phyloP scores from a whole-genome alignment of 2,888 invertebrate species.

The Papilio protenor region DNA sequence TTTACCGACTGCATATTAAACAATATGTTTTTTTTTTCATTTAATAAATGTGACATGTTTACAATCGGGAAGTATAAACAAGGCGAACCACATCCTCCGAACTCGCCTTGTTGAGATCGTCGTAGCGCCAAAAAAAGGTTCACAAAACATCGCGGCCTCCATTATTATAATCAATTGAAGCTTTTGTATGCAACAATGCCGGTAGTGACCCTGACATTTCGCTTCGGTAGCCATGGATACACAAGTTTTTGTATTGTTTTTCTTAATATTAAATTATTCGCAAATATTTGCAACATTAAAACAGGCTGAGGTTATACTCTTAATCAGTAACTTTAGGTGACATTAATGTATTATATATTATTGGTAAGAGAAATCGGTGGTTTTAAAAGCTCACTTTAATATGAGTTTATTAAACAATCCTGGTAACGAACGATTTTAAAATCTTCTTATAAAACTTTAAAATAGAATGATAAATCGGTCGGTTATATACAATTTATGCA shows the following conservation, averaged over 20 bases:
- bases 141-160: conserved; percentile 25
- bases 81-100: conserved; percentile 21
- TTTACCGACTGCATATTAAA: background rate
- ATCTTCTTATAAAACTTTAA: background rate
- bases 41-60: background rate
- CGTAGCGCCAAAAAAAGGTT: conserved; percentile 7
- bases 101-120: conserved; percentile 20
- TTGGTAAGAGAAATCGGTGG: too few relatives aligned
- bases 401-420: background rate
- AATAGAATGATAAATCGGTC: background rate
- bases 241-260: background rate
- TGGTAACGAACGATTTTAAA: background rate
- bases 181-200: conserved; percentile 25
- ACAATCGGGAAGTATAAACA: conserved; percentile 31
- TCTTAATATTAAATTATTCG: background rate
- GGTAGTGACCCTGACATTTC: conserved; percentile 2
- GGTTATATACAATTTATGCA: background rate
- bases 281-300: too few relatives aligned
- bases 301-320: too few relatives aligned
- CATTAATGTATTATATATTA: too few relatives aligned
- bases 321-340: too few relatives aligned
- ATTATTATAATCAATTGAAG: conserved; percentile 16
- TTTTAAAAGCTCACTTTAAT: too few relatives aligned
- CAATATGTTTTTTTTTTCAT: conserved; percentile 2
- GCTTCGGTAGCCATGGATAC: background rate